These are phyloP conservation scores for Ariopsis seemanni DNA, from an alignment of 2,113 vertebrate species.

Conservation along the genomic window DNA sequence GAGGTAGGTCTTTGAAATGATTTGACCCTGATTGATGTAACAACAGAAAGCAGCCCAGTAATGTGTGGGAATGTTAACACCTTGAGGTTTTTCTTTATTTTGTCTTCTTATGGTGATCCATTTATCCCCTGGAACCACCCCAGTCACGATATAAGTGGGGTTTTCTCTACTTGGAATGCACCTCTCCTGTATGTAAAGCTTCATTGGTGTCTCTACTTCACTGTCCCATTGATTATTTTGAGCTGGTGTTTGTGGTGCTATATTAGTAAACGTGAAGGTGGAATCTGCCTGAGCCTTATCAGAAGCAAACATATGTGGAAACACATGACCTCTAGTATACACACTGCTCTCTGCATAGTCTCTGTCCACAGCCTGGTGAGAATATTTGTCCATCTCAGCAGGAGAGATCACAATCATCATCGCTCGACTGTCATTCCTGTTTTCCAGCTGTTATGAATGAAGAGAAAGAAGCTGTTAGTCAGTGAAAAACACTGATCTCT, in stretches of 20 bases:
- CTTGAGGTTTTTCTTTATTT: background rate
- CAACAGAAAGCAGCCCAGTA: conserved; percentile 19
- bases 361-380: conserved; percentile 12
- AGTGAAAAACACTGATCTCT: background rate
- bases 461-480: background rate
- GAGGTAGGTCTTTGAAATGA: background rate
- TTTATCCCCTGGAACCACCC: background rate
- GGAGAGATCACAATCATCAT: rapidly evolving
- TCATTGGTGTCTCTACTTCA: background rate
- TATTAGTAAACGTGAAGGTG: conserved; percentile 14
- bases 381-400: background rate
- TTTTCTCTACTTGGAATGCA: background rate
- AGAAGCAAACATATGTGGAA: background rate
- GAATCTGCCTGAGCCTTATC: background rate
- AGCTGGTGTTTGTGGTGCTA: conserved; percentile 1
- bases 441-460: conserved; percentile 1
- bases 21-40: background rate
- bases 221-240: background rate
- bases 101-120: background rate
- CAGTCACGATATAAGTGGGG: background rate
- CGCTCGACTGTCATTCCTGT: no score
- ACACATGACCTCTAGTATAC: conserved; percentile 27
- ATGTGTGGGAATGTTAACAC: background rate
- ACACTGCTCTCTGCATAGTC: background rate
- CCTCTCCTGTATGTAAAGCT: rapidly evolving